Base-by-base conservation (phyloP, 1,140 invertebrate species). In the Penaeus vannamei region DNA sequence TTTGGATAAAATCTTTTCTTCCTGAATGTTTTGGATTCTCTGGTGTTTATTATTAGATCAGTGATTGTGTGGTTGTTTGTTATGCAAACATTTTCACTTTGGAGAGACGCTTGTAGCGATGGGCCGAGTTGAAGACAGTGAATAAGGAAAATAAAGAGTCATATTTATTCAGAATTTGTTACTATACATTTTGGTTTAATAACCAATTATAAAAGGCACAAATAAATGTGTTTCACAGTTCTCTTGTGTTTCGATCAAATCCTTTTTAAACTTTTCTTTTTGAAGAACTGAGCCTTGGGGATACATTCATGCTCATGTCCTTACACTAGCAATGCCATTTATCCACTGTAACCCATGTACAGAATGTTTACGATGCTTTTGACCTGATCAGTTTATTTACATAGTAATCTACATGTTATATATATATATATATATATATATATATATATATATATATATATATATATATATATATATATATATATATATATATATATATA, bases 171-270 rank as follows among this genome's bases (percentile, higher is more conserved):
- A 85, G 64, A 85, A 85, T 84, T 60, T 76, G 53, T 53, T 53
- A 53, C 53, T 61, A 83, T 83, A 85, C 64, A 66, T 66, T 72
- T 85, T 85, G 61, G 83, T 64, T 85, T 59, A 23, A 85, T 85
- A 85, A 85, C 64, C 64, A 85, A 64, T 61, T 85, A 85, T 66
- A 66, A 85, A 76, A 85, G 83, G 83, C 83, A 85, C 83, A 85
- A 85, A 66, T 85, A 72, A 85, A 85, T 85, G 83, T 85, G 83
- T 85, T 85, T 85, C 83, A 85, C 64, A 85, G 64, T 53, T 53
- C 42, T 42, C 59, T 46, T 19, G 64, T 36, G 2, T 66, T 66
- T 85, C 19, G 46, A 23, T 42, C 53, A n/a, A 59, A 72, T 26
- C 29, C 82, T 32, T 42, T 66, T 0, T 19, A 12, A 14, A 23